A percentile compares a stretch with the other conserved stretches of the same genome.
These are phyloP conservation scores for Acrocephalus arundinaceus DNA, from an alignment of 2,113 vertebrate genomes.

Conservation along the genomic window DNA sequence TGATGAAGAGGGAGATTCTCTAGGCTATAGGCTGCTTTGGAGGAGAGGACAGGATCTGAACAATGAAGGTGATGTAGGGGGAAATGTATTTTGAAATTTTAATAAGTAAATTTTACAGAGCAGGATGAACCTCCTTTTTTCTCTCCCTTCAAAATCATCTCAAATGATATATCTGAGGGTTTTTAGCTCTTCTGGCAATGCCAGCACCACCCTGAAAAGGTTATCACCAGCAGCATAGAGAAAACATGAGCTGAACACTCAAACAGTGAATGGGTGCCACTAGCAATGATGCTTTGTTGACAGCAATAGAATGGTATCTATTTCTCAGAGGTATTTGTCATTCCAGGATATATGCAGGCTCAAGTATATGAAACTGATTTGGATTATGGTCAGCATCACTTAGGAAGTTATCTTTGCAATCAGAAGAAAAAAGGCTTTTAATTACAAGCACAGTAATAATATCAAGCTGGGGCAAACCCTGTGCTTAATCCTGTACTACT, in stretches of 20 bases:
- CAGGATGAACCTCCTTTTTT: not conserved
- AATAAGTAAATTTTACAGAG: not conserved
- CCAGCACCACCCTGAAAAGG: not conserved
- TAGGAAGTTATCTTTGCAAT: not conserved
- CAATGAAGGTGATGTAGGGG: not conserved
- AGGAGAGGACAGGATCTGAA: not conserved
- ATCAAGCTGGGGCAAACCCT: not conserved
- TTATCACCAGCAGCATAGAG: not conserved
- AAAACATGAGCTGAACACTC: not conserved
- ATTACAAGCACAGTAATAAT: not conserved
- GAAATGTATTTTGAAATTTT: not conserved
- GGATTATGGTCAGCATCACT: not conserved
- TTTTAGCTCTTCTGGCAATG: not conserved
- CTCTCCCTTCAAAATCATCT: not conserved
- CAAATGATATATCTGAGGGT: not conserved
- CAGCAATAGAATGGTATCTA: not conserved
- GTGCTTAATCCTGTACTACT: not conserved
- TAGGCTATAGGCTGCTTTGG: not conserved
- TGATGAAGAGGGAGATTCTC: not conserved
- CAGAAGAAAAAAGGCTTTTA: not conserved
- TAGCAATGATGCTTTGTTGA: not conserved
- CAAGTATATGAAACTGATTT: not conserved
- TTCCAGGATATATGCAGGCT: not conserved
- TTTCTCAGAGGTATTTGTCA: not conserved
- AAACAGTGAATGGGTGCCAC: not conserved